phyloP scores from a whole-genome alignment of 2,888 invertebrate species.

The Orchestes rusci region DNA sequence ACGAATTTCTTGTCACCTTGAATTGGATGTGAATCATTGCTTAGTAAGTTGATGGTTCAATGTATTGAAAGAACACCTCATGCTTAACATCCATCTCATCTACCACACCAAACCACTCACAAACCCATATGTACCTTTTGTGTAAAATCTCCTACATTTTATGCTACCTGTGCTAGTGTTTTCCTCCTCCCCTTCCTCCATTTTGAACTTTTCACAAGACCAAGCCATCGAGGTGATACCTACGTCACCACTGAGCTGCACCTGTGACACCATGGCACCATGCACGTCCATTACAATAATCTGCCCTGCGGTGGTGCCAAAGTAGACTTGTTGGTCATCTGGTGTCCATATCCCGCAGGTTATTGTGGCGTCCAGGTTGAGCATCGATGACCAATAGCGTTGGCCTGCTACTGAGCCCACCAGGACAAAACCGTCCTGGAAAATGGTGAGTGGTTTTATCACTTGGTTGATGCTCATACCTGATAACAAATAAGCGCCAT shows the following conservation, averaged over 20 bases:
- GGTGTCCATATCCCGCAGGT: constrained; percentile 98
- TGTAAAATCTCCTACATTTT: constrained; percentile 23
- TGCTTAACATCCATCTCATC: neutral
- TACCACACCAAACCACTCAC: constrained; percentile 2
- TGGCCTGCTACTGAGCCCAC: constrained; percentile 97
- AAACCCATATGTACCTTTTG: constrained; percentile 18
- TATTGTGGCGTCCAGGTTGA: constrained; percentile 88
- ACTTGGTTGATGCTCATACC: constrained; percentile 44
- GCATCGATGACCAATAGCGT: constrained; percentile 96
- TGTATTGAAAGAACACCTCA: no score
- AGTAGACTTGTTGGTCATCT: constrained; percentile 94
- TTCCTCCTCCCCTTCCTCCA: constrained; percentile 85
- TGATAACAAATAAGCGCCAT: constrained; percentile 98
- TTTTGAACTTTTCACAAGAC: constrained; percentile 97
- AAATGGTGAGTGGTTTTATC: constrained; percentile 6
- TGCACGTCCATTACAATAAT: constrained; percentile 96
- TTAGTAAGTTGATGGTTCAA: no score
- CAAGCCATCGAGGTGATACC: constrained; percentile 89
- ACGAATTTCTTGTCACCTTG: constrained; percentile 61
- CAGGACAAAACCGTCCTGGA: constrained; percentile 91
- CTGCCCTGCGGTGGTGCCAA: constrained; percentile 91
- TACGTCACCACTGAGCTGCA: constrained; percentile 78
- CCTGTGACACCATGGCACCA: constrained; percentile 82
- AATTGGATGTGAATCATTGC: no score
- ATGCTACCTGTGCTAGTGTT: constrained; percentile 22